Percentiles rank a stretch among this genome's conserved stretches.
These are phyloP conservation scores for Cavia aperea DNA, from an alignment of 2,113 vertebrate genomes.

Conservation along the genomic window DNA sequence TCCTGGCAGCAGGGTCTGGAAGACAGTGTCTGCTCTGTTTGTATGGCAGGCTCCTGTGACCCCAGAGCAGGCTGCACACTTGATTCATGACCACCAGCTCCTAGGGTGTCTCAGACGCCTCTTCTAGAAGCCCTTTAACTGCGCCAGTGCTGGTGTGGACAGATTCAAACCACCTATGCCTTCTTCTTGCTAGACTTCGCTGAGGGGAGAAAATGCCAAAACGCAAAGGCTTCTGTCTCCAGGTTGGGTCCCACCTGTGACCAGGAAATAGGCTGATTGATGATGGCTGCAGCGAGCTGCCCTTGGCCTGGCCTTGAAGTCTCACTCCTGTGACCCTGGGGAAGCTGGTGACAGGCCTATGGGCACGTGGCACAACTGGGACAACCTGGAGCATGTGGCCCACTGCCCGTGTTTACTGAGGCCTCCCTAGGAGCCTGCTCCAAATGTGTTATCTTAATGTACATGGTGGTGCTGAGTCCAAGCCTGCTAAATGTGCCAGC, in stretches of 20 bases:
- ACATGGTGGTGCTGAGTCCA: not conserved
- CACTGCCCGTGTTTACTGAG: rapidly evolving
- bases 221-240: not conserved
- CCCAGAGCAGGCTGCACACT: rapidly evolving
- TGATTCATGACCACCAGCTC: not conserved
- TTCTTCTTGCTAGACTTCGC: rapidly evolving
- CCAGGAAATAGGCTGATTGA: rapidly evolving
- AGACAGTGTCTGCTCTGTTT: too few relatives aligned
- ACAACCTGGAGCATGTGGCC: rapidly evolving
- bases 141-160: rapidly evolving
- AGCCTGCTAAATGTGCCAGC: not conserved
- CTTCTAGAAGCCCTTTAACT: not conserved
- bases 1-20: not conserved
- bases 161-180: rapidly evolving
- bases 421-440: rapidly evolving
- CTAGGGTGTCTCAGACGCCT: too few relatives aligned
- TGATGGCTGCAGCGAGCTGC: rapidly evolving
- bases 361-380: rapidly evolving
- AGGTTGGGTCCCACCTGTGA: not conserved
- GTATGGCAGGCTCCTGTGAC: too few relatives aligned
- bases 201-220: not conserved
- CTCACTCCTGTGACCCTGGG: not conserved
- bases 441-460: rapidly evolving
- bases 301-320: rapidly evolving
- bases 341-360: not conserved